Evolutionary conservation across 2,113 vertebrate species (phyloP), one percentile per base, ranked within the genome.

Genomic region (Haliaeetus leucogaster): DNA sequence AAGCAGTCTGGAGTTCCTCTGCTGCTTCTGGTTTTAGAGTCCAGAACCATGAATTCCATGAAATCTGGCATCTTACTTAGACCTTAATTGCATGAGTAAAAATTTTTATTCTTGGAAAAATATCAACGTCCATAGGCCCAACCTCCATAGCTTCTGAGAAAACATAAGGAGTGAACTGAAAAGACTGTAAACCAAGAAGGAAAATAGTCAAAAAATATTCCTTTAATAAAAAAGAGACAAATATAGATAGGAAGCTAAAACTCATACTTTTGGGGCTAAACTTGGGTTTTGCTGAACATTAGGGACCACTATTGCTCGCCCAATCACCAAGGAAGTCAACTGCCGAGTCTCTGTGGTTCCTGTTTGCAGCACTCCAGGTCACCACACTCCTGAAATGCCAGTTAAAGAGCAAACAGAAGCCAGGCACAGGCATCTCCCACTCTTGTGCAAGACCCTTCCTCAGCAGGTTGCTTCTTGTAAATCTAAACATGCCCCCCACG

Each of bases 401-500:
- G 5, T 30, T 84, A 61, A 84, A 91, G 45, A 56, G 45, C 34
- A 72, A 89, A 48, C 3, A 70, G 29, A 18, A 94, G 43, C 1
- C 32, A 88, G 21, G 10, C 10, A 23, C 5, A 34, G 18, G 27
- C 19, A 85, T 19, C 34, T 73, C 30, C 14, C 25, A 58, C 9
- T 53, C 27, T 16, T 13, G 5, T 40, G 25, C 4, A 15, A 66
- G 56, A 70, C 27, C n/a, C 26, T 42, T 29, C 2, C 18, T 59
- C n/a, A 82, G 43, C 7, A 68, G 5, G 4, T 36, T 91, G 20
- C 32, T 71, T 43, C 42, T 29, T 16, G 10, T 19, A 78, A 95
- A 90, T 45, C 7, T 36, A 62, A 71, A 58, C 2, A 0, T 23
- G 36, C 0, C 7, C 9, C 10, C 3, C 36, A 21, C 0, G 0